Evolutionary conservation across 2,113 vertebrate species (phyloP), one percentile per base, ranked within the genome.

Genomic region (Apodemus sylvaticus): DNA sequence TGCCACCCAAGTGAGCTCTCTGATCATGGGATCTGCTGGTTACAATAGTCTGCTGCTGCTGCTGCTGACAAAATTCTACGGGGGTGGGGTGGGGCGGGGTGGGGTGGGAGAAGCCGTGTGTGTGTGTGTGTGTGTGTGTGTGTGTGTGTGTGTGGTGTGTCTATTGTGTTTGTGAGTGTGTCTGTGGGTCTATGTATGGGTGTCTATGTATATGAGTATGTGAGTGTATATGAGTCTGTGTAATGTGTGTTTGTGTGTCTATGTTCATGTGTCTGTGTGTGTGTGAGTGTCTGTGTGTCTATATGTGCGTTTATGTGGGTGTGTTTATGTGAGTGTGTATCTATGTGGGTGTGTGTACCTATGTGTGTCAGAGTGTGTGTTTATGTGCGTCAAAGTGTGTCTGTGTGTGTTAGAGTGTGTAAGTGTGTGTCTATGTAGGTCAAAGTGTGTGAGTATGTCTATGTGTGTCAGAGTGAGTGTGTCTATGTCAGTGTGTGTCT

Each of bases 21-120:
- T 36, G 76, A 45, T n/a, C 1, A 0, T 8, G 2, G 7, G 19
- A 79, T 42, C 29, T 42, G 81, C 62, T n/a, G 42, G 64, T 48
- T 3, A 0, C 0, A 6, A 0, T 2, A 16, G 10, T 2, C 16
- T 48, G 73, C 79, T 60, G 62, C 62, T 39, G 73, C 58, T 45
- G 83, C 48, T 31, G 70, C 36, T 42, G 20, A 60, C 42, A 79
- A 78, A 88, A 64, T 42, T 42, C 51, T 73, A 86, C 3, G 9
- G 31, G 31, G 31, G 22, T 62, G 62, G 31, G 22, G 66, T 3
- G 31, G 31, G 31, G 22, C 26, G 62, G 31, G 22, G 66, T 3
- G 45, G 9, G 31, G 11, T 31, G 71, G 34, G 42, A 89, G 83
- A 58, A 60, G 12, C 26, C 48, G 1, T 45, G 60, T 85, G 60